These are phyloP conservation scores for Pluvianellus socialis DNA, from an alignment of 2,113 vertebrate species.

Conservation along the genomic window DNA sequence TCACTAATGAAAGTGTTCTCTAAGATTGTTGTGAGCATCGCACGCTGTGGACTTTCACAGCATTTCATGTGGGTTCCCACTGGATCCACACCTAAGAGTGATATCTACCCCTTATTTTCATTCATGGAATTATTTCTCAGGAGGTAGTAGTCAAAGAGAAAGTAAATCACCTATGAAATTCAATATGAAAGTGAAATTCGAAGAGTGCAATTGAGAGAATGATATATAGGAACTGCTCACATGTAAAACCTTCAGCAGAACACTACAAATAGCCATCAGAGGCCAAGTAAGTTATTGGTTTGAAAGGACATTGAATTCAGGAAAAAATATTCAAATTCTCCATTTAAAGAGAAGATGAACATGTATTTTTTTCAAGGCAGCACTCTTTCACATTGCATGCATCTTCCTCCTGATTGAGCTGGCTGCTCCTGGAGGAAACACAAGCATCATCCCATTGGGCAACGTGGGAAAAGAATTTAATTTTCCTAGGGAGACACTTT, in stretches of 20 bases:
- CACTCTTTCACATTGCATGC: not conserved
- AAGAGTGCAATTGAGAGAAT: constrained; percentile 5
- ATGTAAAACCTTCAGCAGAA: not conserved
- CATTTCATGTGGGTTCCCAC: constrained; percentile 1
- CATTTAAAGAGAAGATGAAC: not conserved
- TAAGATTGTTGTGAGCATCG: not conserved
- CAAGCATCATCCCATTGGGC: not conserved
- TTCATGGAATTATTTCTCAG: constrained; percentile 50
- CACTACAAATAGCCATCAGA: not conserved
- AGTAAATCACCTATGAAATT: constrained; percentile 55
- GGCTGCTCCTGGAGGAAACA: not conserved
- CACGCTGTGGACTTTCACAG: not conserved
- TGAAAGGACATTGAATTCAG: not conserved
- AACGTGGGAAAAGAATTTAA: not conserved
- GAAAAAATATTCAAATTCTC: not conserved
- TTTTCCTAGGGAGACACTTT: not conserved
- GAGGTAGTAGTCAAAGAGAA: constrained; percentile 40
- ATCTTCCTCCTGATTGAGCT: not conserved
- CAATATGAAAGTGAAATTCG: constrained; percentile 48
- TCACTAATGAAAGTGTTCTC: constrained; percentile 3
- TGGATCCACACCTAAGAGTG: not conserved
- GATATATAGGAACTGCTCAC: not conserved
- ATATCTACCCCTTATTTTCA: constrained; percentile 40
- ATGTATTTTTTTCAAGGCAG: not conserved
- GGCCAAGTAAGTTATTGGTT: constrained; percentile 17